Base-by-base conservation (phyloP, 2,113 vertebrate species). In the Dasyornis broadbenti region DNA sequence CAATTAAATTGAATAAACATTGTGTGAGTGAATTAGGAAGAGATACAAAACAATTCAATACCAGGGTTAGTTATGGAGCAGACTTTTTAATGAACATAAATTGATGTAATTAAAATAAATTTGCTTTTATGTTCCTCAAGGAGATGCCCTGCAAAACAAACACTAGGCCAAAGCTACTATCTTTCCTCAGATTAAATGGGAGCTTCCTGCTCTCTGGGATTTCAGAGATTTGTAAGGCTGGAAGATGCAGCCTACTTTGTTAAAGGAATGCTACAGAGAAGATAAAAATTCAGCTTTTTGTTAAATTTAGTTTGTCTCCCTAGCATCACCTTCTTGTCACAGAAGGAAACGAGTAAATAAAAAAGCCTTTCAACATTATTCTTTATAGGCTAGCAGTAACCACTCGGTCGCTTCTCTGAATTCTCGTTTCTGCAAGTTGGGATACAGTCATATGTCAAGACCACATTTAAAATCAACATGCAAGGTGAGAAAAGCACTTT, bases 1-100 rank as follows among this genome's bases (percentile, higher is more conserved):
- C 94, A 96, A 95, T 94, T 94, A 90, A 92, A 95, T 94, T 95
- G 93, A 97, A 94, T 92, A 91, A 96, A 91, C 73, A 45, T 91
- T 82, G 66, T 86, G 85, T 81, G 56, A 87, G 57, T 37, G 57
- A 89, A 88, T 96, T 95, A 96, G 86, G 85, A 93, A 94, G 82
- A 92, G 68, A 94, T 47, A 88, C 54, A 89, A 88, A 96, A 92
- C 81, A 86, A 95, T 97, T 96, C 89, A 82, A 93, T 89, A 88
- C 12, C 35, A 75, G 73, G 84, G 49, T 68, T 93, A 90, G 78
- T 71, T 95, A 95, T 64, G 76, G 73, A 72, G 50, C 60, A 85
- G 54, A 44, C 20, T 78, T 94, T 94, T 93, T 87, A 94, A 96
- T 77, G 80, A 95, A 66, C 85, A 78, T 70, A 92, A 97, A 96